Evolutionary conservation across 2,797 vertebrate genomes (phyloP), one percentile per base, ranked within the genome.

Genomic region (Spinibarbus caldwelli): DNA sequence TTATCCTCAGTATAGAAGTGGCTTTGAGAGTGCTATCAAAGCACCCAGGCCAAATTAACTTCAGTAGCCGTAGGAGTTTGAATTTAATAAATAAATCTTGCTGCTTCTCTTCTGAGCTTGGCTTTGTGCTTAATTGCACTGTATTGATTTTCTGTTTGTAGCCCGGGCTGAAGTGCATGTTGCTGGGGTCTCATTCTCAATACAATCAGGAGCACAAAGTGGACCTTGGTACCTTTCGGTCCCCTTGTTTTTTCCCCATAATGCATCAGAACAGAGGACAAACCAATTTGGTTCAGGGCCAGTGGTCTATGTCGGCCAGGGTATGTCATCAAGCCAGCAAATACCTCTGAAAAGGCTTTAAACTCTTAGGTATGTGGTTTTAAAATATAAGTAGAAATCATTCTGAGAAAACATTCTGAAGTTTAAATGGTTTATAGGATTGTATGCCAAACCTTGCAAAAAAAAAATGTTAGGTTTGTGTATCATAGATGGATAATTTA

Each of bases 91-190:
- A 92, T 94, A 94, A 94, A 94, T 96, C 94, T 94, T 88, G 89
- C 90, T 86, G 91, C 76, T 93, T 90, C 90, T 93, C 91, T 90
- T 90, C 90, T 29, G 91, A 93, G 89, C 87, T 91, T 82, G 73
- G 89, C 92, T 94, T 94, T 93, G 91, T 95, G 91, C 95, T 95
- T 95, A 96, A 96, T 96, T 95, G 94, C 92, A 90, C 90, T n/a
- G 79, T 94, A 95, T 94, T 94, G 95, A 95, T 95, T 95, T 95
- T 92, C 91, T 93, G 85, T 90, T 91, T 41, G 90, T 90, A 91
- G 87, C 80, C 31, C 89, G 86, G 80, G 89, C 82, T 91, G 80
- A 71, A 91, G 83, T 43, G 80, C n/a, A 85, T 77, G 83, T 73
- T 73, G 88, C 92, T 90, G 90, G 88, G 90, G 90, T 93, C 93